These are phyloP conservation scores for Peribatodes rhomboidaria DNA, from an alignment of 2,888 invertebrate species.

Conservation along the genomic window DNA sequence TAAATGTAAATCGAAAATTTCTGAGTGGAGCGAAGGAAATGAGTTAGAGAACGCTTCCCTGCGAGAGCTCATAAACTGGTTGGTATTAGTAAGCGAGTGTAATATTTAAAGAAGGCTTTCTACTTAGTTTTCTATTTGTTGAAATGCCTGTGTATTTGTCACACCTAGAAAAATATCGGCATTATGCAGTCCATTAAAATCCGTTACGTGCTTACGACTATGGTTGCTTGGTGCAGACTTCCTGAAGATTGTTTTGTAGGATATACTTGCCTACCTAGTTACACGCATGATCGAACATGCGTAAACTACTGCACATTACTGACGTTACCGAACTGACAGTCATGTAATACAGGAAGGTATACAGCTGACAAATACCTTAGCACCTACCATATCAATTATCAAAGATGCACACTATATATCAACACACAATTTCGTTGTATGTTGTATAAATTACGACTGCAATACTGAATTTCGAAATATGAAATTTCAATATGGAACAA, in stretches of 20 bases:
- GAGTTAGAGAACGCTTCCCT: slow-evolving; percentile 7
- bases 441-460: too few relatives aligned
- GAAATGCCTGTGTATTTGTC: slow-evolving; percentile 10
- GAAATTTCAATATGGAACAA: too few relatives aligned
- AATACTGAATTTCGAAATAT: too few relatives aligned
- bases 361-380: slow-evolving; percentile 5
- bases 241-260: not conserved
- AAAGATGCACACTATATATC: too few relatives aligned
- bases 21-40: slow-evolving; percentile 26
- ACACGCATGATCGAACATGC: slow-evolving; percentile 15
- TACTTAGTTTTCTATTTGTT: slow-evolving; percentile 21
- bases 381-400: too few relatives aligned
- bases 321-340: slow-evolving; percentile 12
- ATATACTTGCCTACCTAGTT: not conserved
- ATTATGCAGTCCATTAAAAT: not conserved
- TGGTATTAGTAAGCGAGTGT: slow-evolving; percentile 6
- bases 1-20: slow-evolving; percentile 31
- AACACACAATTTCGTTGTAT: too few relatives aligned
- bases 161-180: not conserved
- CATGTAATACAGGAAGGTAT: slow-evolving; percentile 21
- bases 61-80: slow-evolving; percentile 20
- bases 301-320: slow-evolving; percentile 8
- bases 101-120: slow-evolving; percentile 33
- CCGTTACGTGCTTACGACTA: not conserved
- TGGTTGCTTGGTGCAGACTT: not conserved